A percentile compares a stretch with the other conserved stretches of the same genome.
Conservation (phyloP, 2,113 vertebrate species). For the Hiodon tergisus region DNA sequence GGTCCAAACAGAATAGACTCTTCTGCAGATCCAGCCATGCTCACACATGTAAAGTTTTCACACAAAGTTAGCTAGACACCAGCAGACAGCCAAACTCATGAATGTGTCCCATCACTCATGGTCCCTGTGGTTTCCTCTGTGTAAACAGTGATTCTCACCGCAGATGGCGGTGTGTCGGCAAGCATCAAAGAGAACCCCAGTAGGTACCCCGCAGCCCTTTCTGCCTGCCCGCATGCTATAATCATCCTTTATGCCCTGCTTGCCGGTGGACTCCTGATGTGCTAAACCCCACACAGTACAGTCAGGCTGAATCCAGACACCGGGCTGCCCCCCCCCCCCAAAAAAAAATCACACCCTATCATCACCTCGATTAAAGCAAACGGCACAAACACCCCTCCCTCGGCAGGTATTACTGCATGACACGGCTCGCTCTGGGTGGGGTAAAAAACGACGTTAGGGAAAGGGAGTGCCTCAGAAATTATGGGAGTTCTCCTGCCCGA, state of each 20-base stretch:
- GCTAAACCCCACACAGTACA: background rate
- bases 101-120: background rate
- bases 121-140: background rate
- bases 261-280: background rate
- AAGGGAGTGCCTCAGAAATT: background rate
- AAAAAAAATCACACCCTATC: constrained; percentile 32
- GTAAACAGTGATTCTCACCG: background rate
- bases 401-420: constrained; percentile 38
- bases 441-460: background rate
- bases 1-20: too few species aligned
- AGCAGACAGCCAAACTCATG: background rate
- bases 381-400: constrained; percentile 39
- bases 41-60: background rate
- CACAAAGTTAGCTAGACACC: background rate
- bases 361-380: constrained; percentile 51
- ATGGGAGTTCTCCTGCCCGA: background rate
- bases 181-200: background rate
- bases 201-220: background rate
- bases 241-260: background rate
- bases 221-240: background rate
- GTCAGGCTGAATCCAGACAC: constrained; percentile 40
- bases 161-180: background rate
- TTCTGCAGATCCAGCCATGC: background rate
- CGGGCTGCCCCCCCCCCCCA: constrained; percentile 11
- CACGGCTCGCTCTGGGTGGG: constrained; percentile 47